Conservation (phyloP, 2,888 invertebrate genomes). For the Hartigia nigra region DNA sequence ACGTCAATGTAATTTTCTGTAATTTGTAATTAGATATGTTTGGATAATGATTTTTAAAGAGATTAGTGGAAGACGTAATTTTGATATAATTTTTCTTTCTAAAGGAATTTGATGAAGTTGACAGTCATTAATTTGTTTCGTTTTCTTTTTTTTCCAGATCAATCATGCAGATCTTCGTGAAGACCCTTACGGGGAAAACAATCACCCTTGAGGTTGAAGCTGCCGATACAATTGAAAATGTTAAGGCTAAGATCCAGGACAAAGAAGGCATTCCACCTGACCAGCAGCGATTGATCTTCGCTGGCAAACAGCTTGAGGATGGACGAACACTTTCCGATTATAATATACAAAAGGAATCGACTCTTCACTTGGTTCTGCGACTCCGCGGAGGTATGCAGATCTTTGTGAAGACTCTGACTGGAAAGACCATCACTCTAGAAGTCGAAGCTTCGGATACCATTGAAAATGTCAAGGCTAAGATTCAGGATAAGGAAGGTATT, state of each 20-base stretch:
- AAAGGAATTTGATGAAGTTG: too few relatives aligned
- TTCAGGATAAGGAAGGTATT: constrained; percentile 39
- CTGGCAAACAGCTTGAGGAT: constrained; percentile 27
- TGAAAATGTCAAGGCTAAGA: constrained; percentile 33
- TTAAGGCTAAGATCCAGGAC: too few relatives aligned
- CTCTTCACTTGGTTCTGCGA: constrained; percentile 35
- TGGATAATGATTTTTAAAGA: too few relatives aligned
- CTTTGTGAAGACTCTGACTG: too few relatives aligned
- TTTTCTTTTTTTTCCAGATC: background rate
- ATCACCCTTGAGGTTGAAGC: too few relatives aligned
- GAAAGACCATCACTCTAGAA: too few relatives aligned
- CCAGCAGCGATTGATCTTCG: constrained; percentile 27
- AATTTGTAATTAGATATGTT: too few relatives aligned
- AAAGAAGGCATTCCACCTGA: constrained; percentile 37
- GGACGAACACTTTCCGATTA: constrained; percentile 33
- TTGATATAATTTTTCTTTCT: too few relatives aligned
- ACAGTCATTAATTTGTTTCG: too few relatives aligned
- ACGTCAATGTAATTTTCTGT: background rate
- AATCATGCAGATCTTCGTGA: constrained; percentile 7
- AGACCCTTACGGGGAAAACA: background rate
- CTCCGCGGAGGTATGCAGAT: too few relatives aligned
- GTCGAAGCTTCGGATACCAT: constrained; percentile 37
- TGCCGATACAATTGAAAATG: too few relatives aligned
- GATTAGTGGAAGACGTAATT: too few relatives aligned
- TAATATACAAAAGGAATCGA: constrained; percentile 37